These are phyloP conservation scores for Tachuris rubrigastra DNA, from an alignment of 2,113 vertebrate species.

Conservation along the genomic window DNA sequence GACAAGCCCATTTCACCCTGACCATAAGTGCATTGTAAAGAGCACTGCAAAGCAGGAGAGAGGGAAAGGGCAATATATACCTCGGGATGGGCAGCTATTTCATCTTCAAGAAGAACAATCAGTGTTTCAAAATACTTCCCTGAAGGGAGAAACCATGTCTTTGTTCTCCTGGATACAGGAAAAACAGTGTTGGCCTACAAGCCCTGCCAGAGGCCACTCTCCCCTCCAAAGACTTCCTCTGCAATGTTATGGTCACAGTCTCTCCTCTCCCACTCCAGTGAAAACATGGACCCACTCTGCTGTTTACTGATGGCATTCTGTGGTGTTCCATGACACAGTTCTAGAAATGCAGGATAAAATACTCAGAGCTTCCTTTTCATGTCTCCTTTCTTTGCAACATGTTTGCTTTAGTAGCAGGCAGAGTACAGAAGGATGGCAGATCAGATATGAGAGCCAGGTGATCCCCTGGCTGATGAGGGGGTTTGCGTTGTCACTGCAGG, in stretches of 20 bases:
- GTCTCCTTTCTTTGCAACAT: not conserved
- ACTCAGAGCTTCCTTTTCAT: not conserved
- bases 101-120: not conserved
- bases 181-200: not conserved
- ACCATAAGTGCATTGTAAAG: not conserved
- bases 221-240: not conserved
- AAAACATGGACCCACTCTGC: not conserved
- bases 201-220: not conserved
- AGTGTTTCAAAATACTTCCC: not conserved
- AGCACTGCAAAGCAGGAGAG: not conserved
- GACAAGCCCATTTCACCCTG: not conserved
- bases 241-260: not conserved
- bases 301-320: not conserved
- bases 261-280: not conserved
- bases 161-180: not conserved
- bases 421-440: conserved; percentile 14
- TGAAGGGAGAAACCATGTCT: not conserved
- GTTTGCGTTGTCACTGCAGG: not conserved
- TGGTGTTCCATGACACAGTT: not conserved
- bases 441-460: not conserved
- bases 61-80: not conserved
- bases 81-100: not conserved
- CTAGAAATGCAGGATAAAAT: conserved; percentile 10
- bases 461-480: conserved; percentile 14
- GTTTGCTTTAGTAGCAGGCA: conserved; percentile 16